These are phyloP conservation scores for Alectura lathami DNA, from an alignment of 2,113 vertebrate genomes.

Conservation along the genomic window DNA sequence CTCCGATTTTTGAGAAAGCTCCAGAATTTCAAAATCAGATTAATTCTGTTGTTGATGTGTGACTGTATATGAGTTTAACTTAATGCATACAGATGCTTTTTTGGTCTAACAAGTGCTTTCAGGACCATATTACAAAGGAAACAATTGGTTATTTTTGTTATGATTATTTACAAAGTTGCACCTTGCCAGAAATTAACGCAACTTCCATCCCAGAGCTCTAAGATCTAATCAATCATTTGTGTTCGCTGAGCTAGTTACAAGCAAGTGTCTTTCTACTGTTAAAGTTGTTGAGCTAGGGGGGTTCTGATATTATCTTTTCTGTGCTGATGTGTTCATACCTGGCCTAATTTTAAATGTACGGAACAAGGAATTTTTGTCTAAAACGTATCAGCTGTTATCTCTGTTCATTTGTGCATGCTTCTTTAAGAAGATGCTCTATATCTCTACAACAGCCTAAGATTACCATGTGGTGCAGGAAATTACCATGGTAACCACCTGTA, in stretches of 20 bases:
- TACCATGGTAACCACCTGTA: constrained; percentile 41
- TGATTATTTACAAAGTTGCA: neutral
- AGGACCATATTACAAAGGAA: neutral
- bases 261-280: neutral
- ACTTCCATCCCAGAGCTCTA: neutral
- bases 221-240: neutral
- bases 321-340: neutral
- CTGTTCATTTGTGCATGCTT: neutral
- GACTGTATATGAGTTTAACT: neutral
- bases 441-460: neutral
- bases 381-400: neutral
- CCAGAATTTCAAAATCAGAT: neutral
- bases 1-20: neutral
- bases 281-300: neutral
- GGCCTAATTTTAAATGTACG: neutral
- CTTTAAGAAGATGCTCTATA: constrained; percentile 6
- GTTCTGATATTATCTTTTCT: neutral
- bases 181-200: neutral
- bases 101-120: neutral
- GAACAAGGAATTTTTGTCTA: neutral
- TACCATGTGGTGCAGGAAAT: neutral
- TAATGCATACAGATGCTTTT: neutral
- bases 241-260: neutral
- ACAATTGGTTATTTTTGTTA: neutral
- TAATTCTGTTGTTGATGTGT: neutral